phyloP scores from a whole-genome alignment of 2,888 invertebrate species.

The Liopterus haemorrhoidalis region DNA sequence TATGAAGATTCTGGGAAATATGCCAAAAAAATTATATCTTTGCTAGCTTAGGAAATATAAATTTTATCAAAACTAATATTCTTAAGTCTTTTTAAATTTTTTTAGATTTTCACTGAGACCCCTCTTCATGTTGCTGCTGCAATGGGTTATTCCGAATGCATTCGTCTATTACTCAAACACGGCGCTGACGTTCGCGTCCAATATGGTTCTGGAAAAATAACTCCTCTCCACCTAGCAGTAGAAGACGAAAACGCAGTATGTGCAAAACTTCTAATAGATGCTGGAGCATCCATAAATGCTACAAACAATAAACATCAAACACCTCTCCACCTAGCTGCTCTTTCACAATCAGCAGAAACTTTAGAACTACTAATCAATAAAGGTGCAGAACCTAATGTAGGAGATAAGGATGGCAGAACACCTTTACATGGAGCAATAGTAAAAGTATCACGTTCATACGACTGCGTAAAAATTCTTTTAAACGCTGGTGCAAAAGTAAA shows the following conservation, averaged over 20 bases:
- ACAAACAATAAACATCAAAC: conserved; percentile 72
- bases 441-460: conserved; percentile 65
- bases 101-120: conserved; percentile 74
- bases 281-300: conserved; percentile 70
- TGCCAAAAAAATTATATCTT: background rate
- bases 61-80: conserved; percentile 6
- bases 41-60: no score
- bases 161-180: conserved; percentile 65
- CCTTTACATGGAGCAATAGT: conserved; percentile 77
- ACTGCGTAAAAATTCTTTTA: conserved; percentile 61
- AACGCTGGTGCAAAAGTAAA: conserved; percentile 67
- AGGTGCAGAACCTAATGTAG: conserved; percentile 59
- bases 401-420: conserved; percentile 69
- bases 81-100: conserved; percentile 15
- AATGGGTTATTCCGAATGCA: conserved; percentile 62
- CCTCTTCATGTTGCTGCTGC: conserved; percentile 77
- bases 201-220: conserved; percentile 62
- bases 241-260: conserved; percentile 81
- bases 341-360: conserved; percentile 73
- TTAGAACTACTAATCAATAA: conserved; percentile 63
- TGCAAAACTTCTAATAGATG: conserved; percentile 62
- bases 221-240: conserved; percentile 81
- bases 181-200: conserved; percentile 77
- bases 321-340: conserved; percentile 75
- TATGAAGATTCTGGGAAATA: background rate